Evolutionary conservation across 1,140 invertebrate genomes (phyloP), one percentile per base, ranked within the genome.

Genomic region (Littorina saxatilis): DNA sequence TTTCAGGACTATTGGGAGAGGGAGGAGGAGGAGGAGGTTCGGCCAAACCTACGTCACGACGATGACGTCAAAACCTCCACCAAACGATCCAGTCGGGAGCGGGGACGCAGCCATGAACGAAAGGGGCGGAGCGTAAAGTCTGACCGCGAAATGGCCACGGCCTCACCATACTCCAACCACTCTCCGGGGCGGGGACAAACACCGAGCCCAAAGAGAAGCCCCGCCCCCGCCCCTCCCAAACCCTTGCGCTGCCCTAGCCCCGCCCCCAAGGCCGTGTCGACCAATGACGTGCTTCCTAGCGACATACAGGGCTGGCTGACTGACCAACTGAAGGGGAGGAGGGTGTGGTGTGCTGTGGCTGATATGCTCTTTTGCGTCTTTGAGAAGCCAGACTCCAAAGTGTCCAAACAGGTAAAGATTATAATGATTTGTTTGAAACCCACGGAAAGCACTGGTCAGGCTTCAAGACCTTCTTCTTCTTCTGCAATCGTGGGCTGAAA

Each of bases 361-460:
- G 88, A 89, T 43, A 89, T 87, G 85, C 47, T 87, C 40, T 87
- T 90, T 32, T 89, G 89, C 83, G 82, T 88, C 2, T 90, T 88
- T 82, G 87, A 90, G 37, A 79, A 63, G 17, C 79, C 87, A 15
- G 61, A 80, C 35, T 80, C 89, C 0, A 83, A 87, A 43, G 79
- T 75, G 7, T 85, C 89, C 27, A 83, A 82, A 27, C 85, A 85
- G 20, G 85, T 73, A 23, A n/a, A n/a, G 15, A 43, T 73, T 1
- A 47, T 47, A n/a, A n/a, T n/a, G n/a, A n/a, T 47, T 47, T 47
- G 7, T 47, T 47, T 47, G 43, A n/a, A n/a, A n/a, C n/a, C n/a
- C n/a, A n/a, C n/a, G n/a, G n/a, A n/a, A n/a, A n/a, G n/a, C n/a
- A n/a, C n/a, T n/a, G n/a, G n/a, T n/a, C n/a, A n/a, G n/a, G n/a